Percentiles rank a stretch among this genome's conserved stretches.
phyloP scores from a whole-genome alignment of 2,113 vertebrate genomes.

The Empidonax traillii region DNA sequence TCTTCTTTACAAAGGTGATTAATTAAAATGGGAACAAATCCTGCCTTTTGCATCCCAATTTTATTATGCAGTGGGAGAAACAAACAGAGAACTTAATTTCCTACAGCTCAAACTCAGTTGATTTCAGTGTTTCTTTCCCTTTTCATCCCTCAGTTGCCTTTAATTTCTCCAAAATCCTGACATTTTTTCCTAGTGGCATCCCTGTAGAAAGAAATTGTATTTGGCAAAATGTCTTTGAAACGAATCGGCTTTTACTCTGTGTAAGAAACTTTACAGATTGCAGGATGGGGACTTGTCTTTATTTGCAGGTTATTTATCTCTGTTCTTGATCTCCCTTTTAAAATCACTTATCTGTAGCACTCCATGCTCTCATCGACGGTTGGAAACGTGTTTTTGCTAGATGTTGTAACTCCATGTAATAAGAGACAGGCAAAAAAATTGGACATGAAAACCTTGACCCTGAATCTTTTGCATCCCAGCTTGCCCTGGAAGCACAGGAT shows the following conservation, averaged over 20 bases:
- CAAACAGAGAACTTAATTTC: not conserved
- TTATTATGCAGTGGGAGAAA: not conserved
- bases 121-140: not conserved
- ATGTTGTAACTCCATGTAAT: not conserved
- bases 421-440: not conserved
- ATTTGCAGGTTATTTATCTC: not conserved
- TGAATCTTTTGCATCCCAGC: not conserved
- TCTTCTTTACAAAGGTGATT: not conserved
- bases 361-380: fast-evolving
- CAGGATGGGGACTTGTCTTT: not conserved
- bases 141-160: not conserved
- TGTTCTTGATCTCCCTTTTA: not conserved
- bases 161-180: not conserved
- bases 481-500: not conserved
- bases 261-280: not conserved
- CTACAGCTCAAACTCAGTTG: not conserved
- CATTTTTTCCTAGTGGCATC: not conserved
- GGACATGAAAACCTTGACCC: not conserved
- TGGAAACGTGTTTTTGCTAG: not conserved
- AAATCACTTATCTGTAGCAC: not conserved
- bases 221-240: not conserved
- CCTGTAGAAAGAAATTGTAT: not conserved
- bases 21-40: not conserved
- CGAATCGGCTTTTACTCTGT: not conserved
- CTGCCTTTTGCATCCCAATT: not conserved